Evolutionary conservation across 2,113 vertebrate genomes (phyloP), one percentile per base, ranked within the genome.

Genomic region (Muscicapa adusta): DNA sequence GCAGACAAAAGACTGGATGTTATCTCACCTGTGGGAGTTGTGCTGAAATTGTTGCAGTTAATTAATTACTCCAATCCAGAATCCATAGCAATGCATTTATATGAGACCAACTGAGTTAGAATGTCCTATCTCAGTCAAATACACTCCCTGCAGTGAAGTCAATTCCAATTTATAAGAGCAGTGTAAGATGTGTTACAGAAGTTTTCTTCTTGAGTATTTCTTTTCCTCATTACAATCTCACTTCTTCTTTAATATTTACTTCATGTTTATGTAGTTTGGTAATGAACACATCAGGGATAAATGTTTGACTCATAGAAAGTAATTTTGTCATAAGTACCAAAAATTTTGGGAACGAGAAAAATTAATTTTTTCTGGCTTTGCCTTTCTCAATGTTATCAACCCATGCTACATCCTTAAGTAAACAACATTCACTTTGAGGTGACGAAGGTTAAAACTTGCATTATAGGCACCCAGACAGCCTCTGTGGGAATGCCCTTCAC

Each of bases 381-480:
- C 6, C 18, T 54, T 85, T 78, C 10, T 56, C 22, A 38, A 2
- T 48, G 7, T 60, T 85, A 72, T 50, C 13, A 85, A 38, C 3
- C 13, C 13, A 24, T 40, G 12, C 9, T 60, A 63, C 12, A 45
- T 24, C 9, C n/a, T n/a, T 72, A 43, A 25, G 38, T 5, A 63
- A 62, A 40, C 14, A 63, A 6, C 11, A 26, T 48, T 78, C 40
- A 19, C 23, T 92, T 79, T 54, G 43, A 79, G 18, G 34, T 11
- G 5, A 7, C n/a, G 15, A 17, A 81, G 33, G 20, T 66, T 17
- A 45, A 87, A 62, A 36, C 4, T 58, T 81, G 24, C 24, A 36
- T 17, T 6, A 0, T 48, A 22, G 40, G 3, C 42, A 53, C 11
- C 10, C 5, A 38, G 15, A 16, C 2, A 33, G 15, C 3, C 18